A percentile compares a stretch with the other conserved stretches of the same genome.
These are phyloP conservation scores for Spongilla lacustris DNA, from an alignment of 37 sponge, comb jelly and placozoan species.

Conservation along the genomic window DNA sequence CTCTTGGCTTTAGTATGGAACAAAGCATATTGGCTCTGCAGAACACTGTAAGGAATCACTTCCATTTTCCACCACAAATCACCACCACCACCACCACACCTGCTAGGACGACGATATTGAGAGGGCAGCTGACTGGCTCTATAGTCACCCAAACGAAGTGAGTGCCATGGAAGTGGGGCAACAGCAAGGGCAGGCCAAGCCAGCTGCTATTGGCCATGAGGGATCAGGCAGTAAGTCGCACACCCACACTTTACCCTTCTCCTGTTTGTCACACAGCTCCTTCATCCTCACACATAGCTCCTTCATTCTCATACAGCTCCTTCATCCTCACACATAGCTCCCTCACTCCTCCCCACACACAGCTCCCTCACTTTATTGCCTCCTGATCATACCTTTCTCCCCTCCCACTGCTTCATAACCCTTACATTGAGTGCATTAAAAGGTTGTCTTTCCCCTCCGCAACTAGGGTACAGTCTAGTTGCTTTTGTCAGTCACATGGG, in stretches of 20 bases:
- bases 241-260: too few relatives aligned
- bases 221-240: conserved; percentile 69
- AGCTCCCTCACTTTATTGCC: too few relatives aligned
- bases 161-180: conserved; percentile 45
- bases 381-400: too few relatives aligned
- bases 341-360: too few relatives aligned
- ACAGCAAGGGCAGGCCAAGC: background rate
- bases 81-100: background rate
- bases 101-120: conserved; percentile 79
- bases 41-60: conserved; percentile 55
- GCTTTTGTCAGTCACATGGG: conserved; percentile 97
- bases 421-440: too few relatives aligned
- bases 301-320: too few relatives aligned
- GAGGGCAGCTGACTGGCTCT: conserved; percentile 93
- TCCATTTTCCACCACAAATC: background rate
- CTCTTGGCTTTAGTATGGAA: conserved; percentile 84
- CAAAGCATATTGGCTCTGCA: conserved; percentile 78
- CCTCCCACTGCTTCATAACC: too few relatives aligned
- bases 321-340: too few relatives aligned
- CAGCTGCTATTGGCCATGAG: conserved; percentile 21
- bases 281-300: too few relatives aligned
- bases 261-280: too few relatives aligned
- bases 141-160: conserved; percentile 82
- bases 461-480: conserved; percentile 68
- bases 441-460: background rate